Evolutionary conservation across 2,113 vertebrate species (phyloP).

Genomic region (Phyllopteryx taeniolatus): DNA sequence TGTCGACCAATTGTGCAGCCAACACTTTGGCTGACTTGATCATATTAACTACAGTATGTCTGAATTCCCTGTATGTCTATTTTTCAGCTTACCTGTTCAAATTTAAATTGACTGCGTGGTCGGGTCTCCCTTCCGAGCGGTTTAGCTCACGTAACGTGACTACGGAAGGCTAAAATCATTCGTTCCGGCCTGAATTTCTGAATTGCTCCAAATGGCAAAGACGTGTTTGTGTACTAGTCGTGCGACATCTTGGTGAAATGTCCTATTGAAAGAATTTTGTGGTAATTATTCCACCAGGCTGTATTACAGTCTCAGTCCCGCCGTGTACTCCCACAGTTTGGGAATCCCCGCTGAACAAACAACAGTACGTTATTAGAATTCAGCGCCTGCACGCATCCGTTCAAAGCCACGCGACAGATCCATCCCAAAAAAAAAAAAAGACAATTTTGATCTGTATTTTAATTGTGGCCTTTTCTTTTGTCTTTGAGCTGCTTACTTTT

Average conservation of each 20-base stretch:
- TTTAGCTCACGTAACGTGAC: not conserved
- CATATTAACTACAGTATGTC: no score
- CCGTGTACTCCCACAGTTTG: not conserved
- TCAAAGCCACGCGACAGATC: not conserved
- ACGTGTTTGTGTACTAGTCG: no score
- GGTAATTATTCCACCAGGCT: not conserved
- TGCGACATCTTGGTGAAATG: not conserved
- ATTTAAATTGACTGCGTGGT: no score
- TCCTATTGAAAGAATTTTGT: not conserved
- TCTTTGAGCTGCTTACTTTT: slow-evolving; percentile 52
- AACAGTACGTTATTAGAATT: not conserved
- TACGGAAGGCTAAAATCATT: not conserved
- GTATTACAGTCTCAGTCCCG: not conserved
- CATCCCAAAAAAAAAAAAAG: not conserved
- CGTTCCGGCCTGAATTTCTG: no score
- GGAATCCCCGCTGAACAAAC: not conserved
- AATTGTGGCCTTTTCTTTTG: slow-evolving; percentile 49
- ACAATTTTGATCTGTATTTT: slow-evolving; percentile 51
- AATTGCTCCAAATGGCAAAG: no score
- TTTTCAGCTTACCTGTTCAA: no score
- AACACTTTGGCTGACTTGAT: no score
- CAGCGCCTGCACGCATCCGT: not conserved
- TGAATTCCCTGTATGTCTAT: no score
- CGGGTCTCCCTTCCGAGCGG: no score
- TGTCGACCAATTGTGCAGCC: no score